These are phyloP conservation scores for Gandaritis pyraliata DNA, from an alignment of 2,888 invertebrate species.

Conservation along the genomic window DNA sequence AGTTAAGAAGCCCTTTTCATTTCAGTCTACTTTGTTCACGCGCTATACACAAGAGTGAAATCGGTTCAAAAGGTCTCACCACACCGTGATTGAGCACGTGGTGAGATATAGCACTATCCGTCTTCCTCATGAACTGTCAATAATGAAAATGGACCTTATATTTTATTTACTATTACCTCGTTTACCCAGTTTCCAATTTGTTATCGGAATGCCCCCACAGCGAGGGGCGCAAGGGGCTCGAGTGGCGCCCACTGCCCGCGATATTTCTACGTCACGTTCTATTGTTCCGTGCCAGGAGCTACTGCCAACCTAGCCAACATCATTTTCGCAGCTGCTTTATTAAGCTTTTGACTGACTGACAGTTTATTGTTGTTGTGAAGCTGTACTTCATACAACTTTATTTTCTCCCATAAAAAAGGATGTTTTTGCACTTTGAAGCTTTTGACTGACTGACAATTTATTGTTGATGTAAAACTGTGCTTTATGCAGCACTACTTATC, in stretches of 20 bases:
- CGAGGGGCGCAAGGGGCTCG: conserved; percentile 26
- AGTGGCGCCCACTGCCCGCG: conserved; percentile 44
- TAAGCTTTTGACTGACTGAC: conserved; percentile 22
- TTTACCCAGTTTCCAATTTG: conserved; percentile 65
- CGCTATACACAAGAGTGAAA: background rate
- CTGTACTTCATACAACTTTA: background rate
- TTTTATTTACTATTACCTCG: conserved; percentile 62
- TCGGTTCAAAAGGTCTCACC: conserved; percentile 5
- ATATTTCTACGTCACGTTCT: conserved; percentile 66
- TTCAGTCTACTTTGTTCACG: background rate
- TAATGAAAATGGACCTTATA: conserved; percentile 59
- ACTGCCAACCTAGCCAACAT: conserved; percentile 27
- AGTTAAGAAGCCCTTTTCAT: too few species aligned
- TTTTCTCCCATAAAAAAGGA: too few species aligned
- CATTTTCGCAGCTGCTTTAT: conserved; percentile 19
- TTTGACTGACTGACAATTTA: conserved; percentile 2
- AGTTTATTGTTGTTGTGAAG: conserved; percentile 21
- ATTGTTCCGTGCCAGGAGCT: conserved; percentile 48
- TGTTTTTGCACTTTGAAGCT: too few species aligned
- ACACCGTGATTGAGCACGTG: conserved; percentile 15
- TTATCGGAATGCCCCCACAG: conserved; percentile 48
- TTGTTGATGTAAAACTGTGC: conserved; percentile 2
- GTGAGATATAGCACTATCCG: conserved; percentile 29
- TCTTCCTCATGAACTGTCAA: conserved; percentile 48
- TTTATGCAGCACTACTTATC: background rate